These are phyloP conservation scores for Eulemur rufifrons DNA, from an alignment of 2,113 vertebrate species.

Conservation along the genomic window DNA sequence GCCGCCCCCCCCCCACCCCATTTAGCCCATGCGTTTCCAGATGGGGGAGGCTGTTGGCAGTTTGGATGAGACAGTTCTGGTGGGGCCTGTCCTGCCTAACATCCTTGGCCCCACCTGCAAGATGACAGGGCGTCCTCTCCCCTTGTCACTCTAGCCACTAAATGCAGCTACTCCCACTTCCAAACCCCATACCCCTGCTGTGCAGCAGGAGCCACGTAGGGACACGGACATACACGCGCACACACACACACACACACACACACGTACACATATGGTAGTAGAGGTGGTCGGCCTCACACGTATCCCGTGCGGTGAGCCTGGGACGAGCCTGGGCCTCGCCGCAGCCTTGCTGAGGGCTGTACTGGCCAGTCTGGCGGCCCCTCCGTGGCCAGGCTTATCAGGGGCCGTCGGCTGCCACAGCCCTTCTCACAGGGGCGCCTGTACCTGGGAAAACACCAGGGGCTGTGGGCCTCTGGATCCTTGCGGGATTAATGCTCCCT, in stretches of 20 bases:
- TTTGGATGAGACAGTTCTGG: background rate
- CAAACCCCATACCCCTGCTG: background rate
- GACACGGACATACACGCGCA: no score
- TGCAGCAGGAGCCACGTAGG: background rate
- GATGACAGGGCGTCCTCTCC: background rate
- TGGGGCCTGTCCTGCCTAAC: background rate
- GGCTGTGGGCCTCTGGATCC: background rate
- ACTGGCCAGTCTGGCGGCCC: background rate
- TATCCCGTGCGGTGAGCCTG: background rate
- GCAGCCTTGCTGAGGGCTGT: background rate
- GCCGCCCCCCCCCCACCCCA: no score
- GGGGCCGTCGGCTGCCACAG: background rate
- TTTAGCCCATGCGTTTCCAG: background rate
- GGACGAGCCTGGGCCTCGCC: background rate
- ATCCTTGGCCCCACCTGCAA: background rate
- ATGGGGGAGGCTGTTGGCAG: background rate
- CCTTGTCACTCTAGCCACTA: background rate
- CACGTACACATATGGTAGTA: no score
- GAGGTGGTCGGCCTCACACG: background rate
- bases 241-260: no score
- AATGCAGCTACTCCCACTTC: background rate
- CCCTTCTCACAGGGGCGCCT: background rate
- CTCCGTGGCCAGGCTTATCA: fast-evolving
- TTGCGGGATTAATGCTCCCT: background rate
- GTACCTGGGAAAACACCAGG: background rate